Conservation (phyloP, 2,888 invertebrate genomes). For the Philonicus albiceps region DNA sequence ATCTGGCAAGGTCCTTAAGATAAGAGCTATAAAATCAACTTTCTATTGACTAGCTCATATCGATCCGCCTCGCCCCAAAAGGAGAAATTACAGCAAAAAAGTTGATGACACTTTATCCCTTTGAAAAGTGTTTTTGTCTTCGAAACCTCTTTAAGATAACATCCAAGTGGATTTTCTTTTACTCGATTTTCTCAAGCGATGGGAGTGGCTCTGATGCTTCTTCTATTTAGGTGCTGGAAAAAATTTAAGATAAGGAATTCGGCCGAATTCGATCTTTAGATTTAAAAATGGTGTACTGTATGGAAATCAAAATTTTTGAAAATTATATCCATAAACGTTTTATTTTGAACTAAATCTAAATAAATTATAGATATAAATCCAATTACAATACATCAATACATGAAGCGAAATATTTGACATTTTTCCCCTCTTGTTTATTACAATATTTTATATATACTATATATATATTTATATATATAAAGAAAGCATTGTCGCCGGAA, state of each 20-base stretch:
- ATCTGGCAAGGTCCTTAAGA: neutral
- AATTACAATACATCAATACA: neutral
- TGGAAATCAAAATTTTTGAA: neutral
- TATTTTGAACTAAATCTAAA: neutral
- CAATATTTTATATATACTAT: neutral
- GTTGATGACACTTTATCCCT: neutral
- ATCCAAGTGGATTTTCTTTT: neutral
- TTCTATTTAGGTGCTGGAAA: neutral
- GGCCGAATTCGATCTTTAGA: neutral
- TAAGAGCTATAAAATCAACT: neutral
- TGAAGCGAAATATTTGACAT: neutral
- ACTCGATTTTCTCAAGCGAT: neutral
- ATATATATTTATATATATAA: too few species aligned
- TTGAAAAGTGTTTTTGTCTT: neutral
- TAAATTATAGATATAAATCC: neutral
- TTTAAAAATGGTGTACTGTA: neutral
- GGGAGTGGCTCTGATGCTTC: neutral
- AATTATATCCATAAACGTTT: neutral
- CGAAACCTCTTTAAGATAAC: neutral
- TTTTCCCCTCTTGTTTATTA: neutral
- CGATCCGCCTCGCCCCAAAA: neutral
- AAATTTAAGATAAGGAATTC: neutral
- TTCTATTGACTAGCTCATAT: neutral
- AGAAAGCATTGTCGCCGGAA: neutral
- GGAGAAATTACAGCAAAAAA: neutral